Conservation (phyloP, 2,113 vertebrate species). For the Cyanoliseus patagonus region DNA sequence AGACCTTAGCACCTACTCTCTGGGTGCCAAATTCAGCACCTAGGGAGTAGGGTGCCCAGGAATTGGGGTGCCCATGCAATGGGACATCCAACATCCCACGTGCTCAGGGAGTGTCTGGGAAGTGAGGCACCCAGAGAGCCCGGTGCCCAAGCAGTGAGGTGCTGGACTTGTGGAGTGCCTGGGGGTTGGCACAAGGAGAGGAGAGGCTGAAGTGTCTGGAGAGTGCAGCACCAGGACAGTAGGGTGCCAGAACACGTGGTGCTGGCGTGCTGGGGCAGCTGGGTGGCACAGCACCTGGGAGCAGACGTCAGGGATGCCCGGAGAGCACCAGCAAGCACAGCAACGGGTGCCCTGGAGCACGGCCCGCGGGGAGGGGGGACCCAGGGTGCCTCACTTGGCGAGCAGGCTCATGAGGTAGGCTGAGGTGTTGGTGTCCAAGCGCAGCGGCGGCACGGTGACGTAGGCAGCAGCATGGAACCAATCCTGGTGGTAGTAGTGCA, state of each 20-base stretch:
- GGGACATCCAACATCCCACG: background rate
- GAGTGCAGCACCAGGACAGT: background rate
- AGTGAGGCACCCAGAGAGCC: background rate
- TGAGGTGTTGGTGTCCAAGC: slow-evolving; percentile 93
- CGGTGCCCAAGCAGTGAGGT: background rate
- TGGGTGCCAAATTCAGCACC: background rate
- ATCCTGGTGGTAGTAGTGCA: slow-evolving; percentile 97
- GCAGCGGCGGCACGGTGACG: slow-evolving; percentile 91
- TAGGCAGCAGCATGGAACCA: slow-evolving; percentile 93
- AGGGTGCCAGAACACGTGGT: background rate
- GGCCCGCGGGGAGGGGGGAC: rapidly evolving
- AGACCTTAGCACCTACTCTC: background rate
- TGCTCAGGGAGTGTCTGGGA: background rate
- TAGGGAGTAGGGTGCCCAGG: too few species aligned
- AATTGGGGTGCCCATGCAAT: background rate
- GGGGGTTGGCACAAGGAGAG: background rate
- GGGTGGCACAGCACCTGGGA: background rate
- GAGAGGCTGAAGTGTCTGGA: background rate
- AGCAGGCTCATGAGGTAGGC: slow-evolving; percentile 95
- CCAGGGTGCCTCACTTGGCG: slow-evolving; percentile 83
- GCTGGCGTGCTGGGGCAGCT: background rate
- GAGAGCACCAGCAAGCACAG: rapidly evolving
- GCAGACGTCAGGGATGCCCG: background rate
- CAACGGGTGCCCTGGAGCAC: background rate
- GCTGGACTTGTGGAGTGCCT: rapidly evolving